These are phyloP conservation scores for Peucedramus taeniatus DNA, from an alignment of 2,113 vertebrate genomes.

Conservation along the genomic window DNA sequence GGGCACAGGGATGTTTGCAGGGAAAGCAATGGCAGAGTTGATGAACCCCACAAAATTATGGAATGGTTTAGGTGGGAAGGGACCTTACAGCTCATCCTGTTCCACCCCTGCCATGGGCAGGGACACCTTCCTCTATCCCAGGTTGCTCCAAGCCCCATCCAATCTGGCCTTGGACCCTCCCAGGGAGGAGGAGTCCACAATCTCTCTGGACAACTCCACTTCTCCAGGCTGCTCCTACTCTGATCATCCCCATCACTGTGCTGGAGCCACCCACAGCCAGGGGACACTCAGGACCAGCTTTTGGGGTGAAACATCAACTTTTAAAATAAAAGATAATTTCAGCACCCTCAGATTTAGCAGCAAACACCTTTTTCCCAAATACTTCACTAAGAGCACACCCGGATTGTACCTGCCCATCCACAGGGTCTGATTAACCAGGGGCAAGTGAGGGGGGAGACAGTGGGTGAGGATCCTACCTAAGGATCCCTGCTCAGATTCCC, in stretches of 20 bases:
- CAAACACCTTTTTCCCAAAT: rapidly evolving
- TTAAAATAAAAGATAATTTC: not conserved
- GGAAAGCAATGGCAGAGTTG: rapidly evolving
- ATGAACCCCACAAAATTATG: not conserved
- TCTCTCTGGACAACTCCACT: not conserved
- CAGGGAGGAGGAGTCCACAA: not conserved
- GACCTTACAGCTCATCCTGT: not conserved
- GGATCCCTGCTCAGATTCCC: not conserved
- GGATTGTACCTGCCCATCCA: not conserved
- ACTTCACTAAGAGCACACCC: rapidly evolving
- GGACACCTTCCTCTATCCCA: not conserved
- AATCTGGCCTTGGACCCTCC: rapidly evolving
- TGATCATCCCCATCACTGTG: not conserved
- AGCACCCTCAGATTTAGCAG: not conserved
- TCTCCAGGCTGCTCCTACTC: not conserved
- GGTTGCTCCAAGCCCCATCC: rapidly evolving
- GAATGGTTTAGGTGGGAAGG: not conserved
- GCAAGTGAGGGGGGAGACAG: rapidly evolving
- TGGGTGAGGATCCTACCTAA: not conserved
- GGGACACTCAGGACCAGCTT: not conserved
- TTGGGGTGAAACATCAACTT: not conserved
- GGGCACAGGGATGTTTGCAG: not conserved
- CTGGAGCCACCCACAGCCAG: rapidly evolving
- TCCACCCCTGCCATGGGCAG: not conserved
- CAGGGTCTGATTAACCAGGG: not conserved